Conservation (phyloP, 2,888 invertebrate genomes). For the Agelastica alni region DNA sequence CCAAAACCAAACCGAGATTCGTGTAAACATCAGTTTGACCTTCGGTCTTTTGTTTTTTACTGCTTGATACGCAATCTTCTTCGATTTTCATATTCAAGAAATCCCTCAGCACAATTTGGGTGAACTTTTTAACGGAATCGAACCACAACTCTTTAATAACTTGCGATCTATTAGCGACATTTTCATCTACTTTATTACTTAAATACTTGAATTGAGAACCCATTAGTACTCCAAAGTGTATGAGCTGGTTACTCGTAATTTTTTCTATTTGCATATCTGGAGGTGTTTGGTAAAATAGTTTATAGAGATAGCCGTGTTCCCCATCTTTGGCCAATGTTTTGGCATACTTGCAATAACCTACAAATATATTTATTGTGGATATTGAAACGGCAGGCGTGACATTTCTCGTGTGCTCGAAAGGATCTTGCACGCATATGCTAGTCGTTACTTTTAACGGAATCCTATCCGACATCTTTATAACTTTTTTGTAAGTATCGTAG, state of each 20-base stretch:
- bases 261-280: conserved; percentile 14
- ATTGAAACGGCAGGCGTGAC: conserved; percentile 33
- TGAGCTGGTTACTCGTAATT: conserved; percentile 11
- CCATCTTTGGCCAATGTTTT: conserved; percentile 46
- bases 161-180: conserved; percentile 1
- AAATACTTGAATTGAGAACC: conserved; percentile 23
- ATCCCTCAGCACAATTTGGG: conserved; percentile 32
- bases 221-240: conserved; percentile 30
- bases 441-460: conserved; percentile 53
- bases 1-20: too few species aligned
- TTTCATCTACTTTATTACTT: conserved; percentile 6
- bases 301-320: conserved; percentile 45
- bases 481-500: conserved; percentile 57
- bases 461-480: conserved; percentile 39
- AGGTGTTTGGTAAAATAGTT: conserved; percentile 31
- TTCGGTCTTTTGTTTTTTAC: conserved; percentile 53
- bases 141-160: conserved; percentile 32
- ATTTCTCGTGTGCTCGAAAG: conserved; percentile 67
- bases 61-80: conserved; percentile 32
- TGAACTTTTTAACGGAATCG: conserved; percentile 30
- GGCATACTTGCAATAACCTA: too few species aligned
- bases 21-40: too few species aligned
- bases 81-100: conserved; percentile 40
- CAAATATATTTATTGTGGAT: too few species aligned
- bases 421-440: conserved; percentile 67